Conservation (phyloP, 1,140 invertebrate species). For the Papilio helenus region DNA sequence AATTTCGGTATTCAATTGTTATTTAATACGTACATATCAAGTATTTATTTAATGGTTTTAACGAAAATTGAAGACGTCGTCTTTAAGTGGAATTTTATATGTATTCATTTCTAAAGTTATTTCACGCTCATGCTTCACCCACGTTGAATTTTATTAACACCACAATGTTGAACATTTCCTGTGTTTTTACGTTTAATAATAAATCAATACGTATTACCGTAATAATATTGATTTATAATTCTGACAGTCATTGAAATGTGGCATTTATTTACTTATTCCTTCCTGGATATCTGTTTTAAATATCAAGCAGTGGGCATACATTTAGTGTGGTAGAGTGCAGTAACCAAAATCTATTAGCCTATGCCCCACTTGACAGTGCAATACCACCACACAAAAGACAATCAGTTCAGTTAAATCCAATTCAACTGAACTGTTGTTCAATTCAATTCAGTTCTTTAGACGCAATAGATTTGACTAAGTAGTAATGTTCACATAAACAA, state of each 20-base stretch:
- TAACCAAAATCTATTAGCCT: too few species aligned
- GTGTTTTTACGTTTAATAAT: background rate
- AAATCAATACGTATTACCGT: background rate
- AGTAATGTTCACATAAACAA: too few species aligned
- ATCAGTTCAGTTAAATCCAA: too few species aligned
- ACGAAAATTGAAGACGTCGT: background rate
- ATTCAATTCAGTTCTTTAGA: too few species aligned
- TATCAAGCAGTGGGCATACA: background rate
- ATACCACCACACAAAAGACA: too few species aligned
- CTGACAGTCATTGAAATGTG: background rate
- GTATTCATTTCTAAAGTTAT: background rate
- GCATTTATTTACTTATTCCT: background rate
- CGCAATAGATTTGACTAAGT: too few species aligned
- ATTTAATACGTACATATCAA: too few species aligned
- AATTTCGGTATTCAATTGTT: too few species aligned
- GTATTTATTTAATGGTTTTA: background rate
- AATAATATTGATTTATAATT: slow-evolving; percentile 12
- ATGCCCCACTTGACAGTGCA: too few species aligned
- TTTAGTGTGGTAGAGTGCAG: too few species aligned
- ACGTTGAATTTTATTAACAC: background rate
- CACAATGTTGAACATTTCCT: background rate
- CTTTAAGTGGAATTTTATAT: background rate
- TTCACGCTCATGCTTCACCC: background rate
- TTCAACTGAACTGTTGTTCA: too few species aligned
- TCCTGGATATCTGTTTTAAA: background rate